These are phyloP conservation scores for Calypte anna DNA, from an alignment of 2,113 vertebrate genomes.

Conservation along the genomic window DNA sequence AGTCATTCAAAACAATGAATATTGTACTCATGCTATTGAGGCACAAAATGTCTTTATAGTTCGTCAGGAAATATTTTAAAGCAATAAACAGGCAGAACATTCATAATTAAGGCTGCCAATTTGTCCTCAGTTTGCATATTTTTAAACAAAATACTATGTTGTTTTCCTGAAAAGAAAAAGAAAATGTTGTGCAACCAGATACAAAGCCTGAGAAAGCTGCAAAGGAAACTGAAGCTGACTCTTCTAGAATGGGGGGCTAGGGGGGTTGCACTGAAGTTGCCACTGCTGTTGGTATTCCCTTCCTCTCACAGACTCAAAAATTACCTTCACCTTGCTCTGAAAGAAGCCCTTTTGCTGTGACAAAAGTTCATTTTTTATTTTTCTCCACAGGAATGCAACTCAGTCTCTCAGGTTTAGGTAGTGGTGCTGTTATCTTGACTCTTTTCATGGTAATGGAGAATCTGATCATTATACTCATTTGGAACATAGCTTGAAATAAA, in stretches of 20 bases:
- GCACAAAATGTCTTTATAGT: neutral
- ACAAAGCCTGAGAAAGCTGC: neutral
- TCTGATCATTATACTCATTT: neutral
- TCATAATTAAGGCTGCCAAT: neutral
- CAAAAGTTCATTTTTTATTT: neutral
- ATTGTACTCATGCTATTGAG: neutral
- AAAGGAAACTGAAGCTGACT: neutral
- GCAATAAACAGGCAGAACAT: neutral
- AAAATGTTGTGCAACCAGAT: neutral
- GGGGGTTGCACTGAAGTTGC: neutral
- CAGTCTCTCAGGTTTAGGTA: neutral
- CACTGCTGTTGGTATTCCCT: neutral
- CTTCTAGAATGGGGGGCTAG: rapidly evolving
- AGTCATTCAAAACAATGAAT: constrained; percentile 11
- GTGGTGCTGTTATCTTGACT: neutral
- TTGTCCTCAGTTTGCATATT: neutral
- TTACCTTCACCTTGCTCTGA: neutral
- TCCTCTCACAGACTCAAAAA: neutral
- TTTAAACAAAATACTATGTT: neutral
- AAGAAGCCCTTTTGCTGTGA: neutral
- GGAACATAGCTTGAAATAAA: neutral
- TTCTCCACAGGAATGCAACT: neutral
- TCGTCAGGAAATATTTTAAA: constrained; percentile 1
- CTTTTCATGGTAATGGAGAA: neutral
- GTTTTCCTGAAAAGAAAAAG: neutral